phyloP scores from a whole-genome alignment of 1,140 invertebrate species.

The Drosophila equinoxialis region DNA sequence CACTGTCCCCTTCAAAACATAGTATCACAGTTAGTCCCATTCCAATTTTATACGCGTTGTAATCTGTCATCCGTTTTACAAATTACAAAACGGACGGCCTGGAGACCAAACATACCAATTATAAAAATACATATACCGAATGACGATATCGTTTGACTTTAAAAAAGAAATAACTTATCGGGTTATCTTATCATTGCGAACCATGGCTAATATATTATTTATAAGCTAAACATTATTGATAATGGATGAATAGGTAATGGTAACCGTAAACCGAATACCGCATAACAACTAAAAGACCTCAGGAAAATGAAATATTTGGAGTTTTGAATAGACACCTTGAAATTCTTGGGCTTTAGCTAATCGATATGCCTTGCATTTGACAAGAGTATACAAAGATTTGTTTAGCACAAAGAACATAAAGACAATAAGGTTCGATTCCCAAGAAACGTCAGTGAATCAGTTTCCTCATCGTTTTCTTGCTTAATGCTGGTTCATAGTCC shows the following conservation, averaged over 20 bases:
- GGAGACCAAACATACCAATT: not conserved
- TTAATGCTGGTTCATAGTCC: no score
- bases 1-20: not conserved
- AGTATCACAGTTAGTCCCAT: not conserved
- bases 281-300: conserved; percentile 28
- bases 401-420: no score
- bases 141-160: not conserved
- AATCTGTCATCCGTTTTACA: conserved; percentile 16
- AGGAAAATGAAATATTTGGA: not conserved
- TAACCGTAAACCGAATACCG: conserved; percentile 25
- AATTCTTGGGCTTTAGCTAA: no score
- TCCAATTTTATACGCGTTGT: not conserved
- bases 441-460: no score
- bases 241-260: not conserved
- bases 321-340: no score
- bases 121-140: not conserved
- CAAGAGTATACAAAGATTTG: no score
- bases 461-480: no score
- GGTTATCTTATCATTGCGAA: conserved; percentile 13
- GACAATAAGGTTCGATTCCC: no score
- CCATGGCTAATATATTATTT: conserved; percentile 18
- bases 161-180: not conserved
- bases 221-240: conserved; percentile 17
- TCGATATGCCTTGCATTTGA: no score
- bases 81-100: not conserved